Base-by-base conservation (phyloP, 2,797 vertebrate species). In the Pseudomugil gertrudae region DNA sequence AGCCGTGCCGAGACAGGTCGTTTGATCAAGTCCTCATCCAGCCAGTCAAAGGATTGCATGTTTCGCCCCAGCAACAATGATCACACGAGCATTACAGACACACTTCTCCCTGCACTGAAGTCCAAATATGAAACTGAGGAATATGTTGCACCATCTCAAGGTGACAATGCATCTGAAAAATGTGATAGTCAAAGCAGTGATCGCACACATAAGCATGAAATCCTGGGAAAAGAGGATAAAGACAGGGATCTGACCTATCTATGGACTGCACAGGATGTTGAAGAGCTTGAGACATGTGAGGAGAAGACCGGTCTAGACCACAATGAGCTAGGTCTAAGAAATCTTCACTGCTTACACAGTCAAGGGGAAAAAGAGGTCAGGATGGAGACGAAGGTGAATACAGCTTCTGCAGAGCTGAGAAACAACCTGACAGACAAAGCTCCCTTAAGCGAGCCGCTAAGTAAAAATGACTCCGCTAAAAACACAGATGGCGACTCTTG, bases 291-390 rank as follows among this genome's bases (percentile, higher is more conserved):
- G 58, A 57, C n/a, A 69, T 0, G 9, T 26, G 66, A 78, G 58
- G 75, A 85, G 32, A 81, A 21, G 13, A 30, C 72, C 13, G 61
- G 69, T 55, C 30, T 87, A 9, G 92, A 93, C 75, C 85, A 90
- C 58, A 94, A 92, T 23, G 91, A 94, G 80, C 83, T 94, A n/a
- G 92, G 92, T 36, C 79, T 94, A 63, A 90, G 91, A 74, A 90
- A 91, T 78, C 84, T 93, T 52, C 79, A 69, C 40, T 92, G 78
- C 71, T 86, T 85, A 21, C 85, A 91, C 0, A 69, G 80, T 35
- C 50, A 45, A 21, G 83, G 89, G 40, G 77, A 87, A 29, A 83
- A 83, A 3, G 87, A 80, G 26, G 65, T 79, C 48, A 79, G 73
- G 3, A 72, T 74, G 24, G 92, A 92, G 64, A 84, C 79, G 0